These are phyloP conservation scores for Meliscaeva auricollis DNA, from an alignment of 2,888 invertebrate species.

Conservation along the genomic window DNA sequence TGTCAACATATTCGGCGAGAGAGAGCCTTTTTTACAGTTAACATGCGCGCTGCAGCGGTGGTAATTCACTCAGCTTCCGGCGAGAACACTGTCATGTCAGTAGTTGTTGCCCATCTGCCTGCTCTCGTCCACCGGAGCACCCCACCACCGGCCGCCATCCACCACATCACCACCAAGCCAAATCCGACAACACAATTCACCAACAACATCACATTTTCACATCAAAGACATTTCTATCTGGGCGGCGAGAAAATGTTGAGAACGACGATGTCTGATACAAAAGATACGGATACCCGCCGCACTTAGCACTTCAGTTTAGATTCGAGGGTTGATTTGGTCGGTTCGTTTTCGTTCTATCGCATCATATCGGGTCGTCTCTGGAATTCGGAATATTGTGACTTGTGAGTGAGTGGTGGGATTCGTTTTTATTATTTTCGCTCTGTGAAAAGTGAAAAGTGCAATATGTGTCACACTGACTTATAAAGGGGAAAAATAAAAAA, in stretches of 20 bases:
- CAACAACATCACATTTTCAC: slow-evolving; percentile 46
- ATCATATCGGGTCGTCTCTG: background rate
- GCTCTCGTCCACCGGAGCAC: slow-evolving; percentile 35
- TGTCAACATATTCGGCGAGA: slow-evolving; percentile 27
- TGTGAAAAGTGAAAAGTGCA: background rate
- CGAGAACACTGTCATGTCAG: slow-evolving; percentile 68
- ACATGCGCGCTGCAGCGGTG: slow-evolving; percentile 58
- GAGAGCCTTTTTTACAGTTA: slow-evolving; percentile 29
- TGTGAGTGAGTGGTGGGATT: slow-evolving; percentile 39
- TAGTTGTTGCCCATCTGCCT: slow-evolving; percentile 61
- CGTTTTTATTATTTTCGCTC: slow-evolving; percentile 21
- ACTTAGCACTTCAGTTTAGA: slow-evolving; percentile 60
- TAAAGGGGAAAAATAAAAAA: background rate
- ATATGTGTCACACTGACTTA: slow-evolving; percentile 7
- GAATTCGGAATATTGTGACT: too few relatives aligned
- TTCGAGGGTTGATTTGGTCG: slow-evolving; percentile 72
- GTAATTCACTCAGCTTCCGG: slow-evolving; percentile 71
- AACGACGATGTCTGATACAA: slow-evolving; percentile 67
- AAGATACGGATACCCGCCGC: slow-evolving; percentile 73
- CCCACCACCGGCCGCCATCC: background rate
- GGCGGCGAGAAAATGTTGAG: slow-evolving; percentile 76
- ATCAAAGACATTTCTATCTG: slow-evolving; percentile 70
- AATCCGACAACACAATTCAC: slow-evolving; percentile 56
- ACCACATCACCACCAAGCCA: slow-evolving; percentile 13
- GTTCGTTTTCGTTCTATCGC: slow-evolving; percentile 62